These are phyloP conservation scores for Laticauda laticaudata DNA, from an alignment of 2,113 vertebrate species.

Conservation along the genomic window DNA sequence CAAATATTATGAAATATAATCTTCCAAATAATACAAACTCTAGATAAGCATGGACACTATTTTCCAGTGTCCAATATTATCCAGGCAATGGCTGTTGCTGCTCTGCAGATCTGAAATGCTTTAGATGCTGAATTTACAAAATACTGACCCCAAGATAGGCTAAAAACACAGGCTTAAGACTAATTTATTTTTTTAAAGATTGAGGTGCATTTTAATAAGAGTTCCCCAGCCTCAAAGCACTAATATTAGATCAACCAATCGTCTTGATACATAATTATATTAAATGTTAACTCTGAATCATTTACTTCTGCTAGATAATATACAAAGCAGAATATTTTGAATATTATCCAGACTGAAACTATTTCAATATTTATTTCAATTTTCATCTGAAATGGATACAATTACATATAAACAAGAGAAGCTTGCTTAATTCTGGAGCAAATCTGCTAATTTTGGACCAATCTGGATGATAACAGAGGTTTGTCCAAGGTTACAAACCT, in stretches of 20 bases:
- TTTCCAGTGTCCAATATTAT: too few relatives aligned
- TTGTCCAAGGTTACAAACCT: background rate
- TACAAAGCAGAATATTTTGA: background rate
- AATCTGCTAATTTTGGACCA: background rate
- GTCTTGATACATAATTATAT: background rate
- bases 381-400: background rate
- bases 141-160: background rate
- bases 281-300: background rate
- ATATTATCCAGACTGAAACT: background rate
- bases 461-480: background rate
- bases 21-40: background rate
- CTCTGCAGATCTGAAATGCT: background rate
- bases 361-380: background rate
- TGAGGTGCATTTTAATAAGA: background rate
- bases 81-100: background rate
- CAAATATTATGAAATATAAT: background rate
- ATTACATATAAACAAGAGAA: background rate
- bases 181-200: background rate
- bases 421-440: background rate
- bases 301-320: background rate
- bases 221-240: background rate
- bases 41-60: background rate
- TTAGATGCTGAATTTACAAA: background rate
- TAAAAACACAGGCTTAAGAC: background rate
- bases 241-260: background rate